Evolutionary conservation across 2,797 vertebrate species (phyloP), one percentile per base, ranked within the genome.

Genomic region (Typhlichthys subterraneus): DNA sequence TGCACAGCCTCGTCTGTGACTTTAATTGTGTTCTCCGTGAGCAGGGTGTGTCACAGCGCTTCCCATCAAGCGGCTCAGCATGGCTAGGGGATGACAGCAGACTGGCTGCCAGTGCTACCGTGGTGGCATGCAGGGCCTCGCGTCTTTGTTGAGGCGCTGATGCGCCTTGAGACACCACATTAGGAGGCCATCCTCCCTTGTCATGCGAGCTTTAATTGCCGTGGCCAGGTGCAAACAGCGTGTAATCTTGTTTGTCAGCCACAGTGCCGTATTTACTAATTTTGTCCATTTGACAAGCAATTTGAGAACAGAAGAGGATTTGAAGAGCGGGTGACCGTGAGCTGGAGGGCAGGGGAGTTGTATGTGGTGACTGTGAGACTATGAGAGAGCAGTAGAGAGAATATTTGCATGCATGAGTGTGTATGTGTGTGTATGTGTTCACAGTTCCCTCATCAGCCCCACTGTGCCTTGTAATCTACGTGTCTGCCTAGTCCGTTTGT

Each of bases 191-290:
- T 84, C 84, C 83, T 85, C 65, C 67, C 88, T 85, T 87, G 83
- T 92, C 91, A 88, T 84, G 81, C 73, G 70, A 67, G 82, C 83
- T 86, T 90, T 92, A 90, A 93, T 93, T 92, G 83, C 85, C 84
- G 69, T 61, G 64, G 83, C 86, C 91, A 92, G 91, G 90, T 93
- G 91, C 87, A 91, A 89, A 90, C 88, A 86, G 86, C 88, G 79
- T 89, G 89, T 88, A 88, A 91, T 91, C 87, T 79, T 91, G 85
- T 92, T 90, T 92, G 88, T 91, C 89, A 89, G 79, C 72, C 61
- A 47, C 77, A 58, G 70, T 75, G 72, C 86, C 91, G 86, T 85
- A 81, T 88, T 91, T 90, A 89, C 81, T 83, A 88, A 89, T 89
- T 90, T 70, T 2, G 75, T 85, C 82, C 84, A 68, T 87, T 87